phyloP scores from a whole-genome alignment of 2,888 invertebrate genomes.

The Leuctra nigra region DNA sequence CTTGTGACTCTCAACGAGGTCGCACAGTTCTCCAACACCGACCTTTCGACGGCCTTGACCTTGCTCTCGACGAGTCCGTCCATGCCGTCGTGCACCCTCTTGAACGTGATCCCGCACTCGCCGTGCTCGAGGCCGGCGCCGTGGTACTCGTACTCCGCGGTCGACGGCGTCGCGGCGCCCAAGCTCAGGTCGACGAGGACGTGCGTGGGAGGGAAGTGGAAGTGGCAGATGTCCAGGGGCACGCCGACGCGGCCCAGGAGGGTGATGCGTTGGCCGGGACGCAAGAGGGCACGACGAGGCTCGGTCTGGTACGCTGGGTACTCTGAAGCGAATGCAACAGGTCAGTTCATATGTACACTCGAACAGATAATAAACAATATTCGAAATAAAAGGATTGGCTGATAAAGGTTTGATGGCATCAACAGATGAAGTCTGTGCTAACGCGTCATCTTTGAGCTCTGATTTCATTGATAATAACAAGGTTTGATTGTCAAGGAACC shows the following conservation, averaged over 20 bases:
- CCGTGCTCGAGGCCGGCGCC: constrained; percentile 7
- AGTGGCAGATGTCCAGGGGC: background rate
- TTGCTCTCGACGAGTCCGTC: constrained; percentile 4
- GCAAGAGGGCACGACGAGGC: background rate
- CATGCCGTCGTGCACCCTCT: background rate
- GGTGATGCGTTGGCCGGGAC: background rate
- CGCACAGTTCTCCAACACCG: background rate
- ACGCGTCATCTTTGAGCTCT: too few species aligned
- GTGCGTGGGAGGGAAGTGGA: background rate
- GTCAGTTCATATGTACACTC: too few species aligned
- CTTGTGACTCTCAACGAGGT: background rate
- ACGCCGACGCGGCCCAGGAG: background rate
- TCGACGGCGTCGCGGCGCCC: background rate
- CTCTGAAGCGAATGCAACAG: too few species aligned
- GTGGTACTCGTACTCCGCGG: background rate
- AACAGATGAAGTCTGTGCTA: too few species aligned
- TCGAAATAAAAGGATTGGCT: too few species aligned
- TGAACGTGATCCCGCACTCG: background rate
- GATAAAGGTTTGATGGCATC: too few species aligned
- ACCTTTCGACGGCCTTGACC: background rate
- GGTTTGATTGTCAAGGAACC: too few species aligned
- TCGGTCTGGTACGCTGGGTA: background rate
- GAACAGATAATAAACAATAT: too few species aligned
- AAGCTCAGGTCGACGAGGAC: background rate
- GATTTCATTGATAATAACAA: too few species aligned